Evolutionary conservation across 2,888 invertebrate genomes (phyloP).

Genomic region (Odontocolon sp.): DNA sequence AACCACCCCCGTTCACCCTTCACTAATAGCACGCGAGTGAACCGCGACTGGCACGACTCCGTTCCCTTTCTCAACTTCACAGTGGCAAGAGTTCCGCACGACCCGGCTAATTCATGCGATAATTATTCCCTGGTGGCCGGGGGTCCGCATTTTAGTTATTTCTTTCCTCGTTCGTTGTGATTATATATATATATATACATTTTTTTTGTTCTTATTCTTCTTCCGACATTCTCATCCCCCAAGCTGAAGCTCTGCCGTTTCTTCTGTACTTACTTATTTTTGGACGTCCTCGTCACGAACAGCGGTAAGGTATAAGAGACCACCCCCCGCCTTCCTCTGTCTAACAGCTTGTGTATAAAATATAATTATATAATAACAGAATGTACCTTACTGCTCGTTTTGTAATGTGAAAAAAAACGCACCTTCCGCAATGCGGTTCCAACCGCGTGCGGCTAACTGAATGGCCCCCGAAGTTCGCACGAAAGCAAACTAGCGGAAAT

Average conservation of each 20-base stretch:
- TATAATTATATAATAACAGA: conserved; percentile 51
- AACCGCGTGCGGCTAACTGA: conserved; percentile 60
- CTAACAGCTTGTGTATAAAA: conserved; percentile 42
- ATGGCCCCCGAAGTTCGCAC: conserved; percentile 21
- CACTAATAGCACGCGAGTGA: conserved; percentile 58
- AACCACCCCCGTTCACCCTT: conserved; percentile 28
- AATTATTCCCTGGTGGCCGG: conserved; percentile 46
- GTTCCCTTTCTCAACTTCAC: conserved; percentile 43
- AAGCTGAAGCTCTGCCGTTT: conserved; percentile 11
- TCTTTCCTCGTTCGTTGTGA: conserved; percentile 36
- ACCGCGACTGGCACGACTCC: conserved; percentile 60
- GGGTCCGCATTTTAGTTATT: conserved; percentile 54
- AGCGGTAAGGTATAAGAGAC: neutral
- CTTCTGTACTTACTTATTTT: conserved; percentile 45
- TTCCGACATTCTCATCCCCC: conserved; percentile 27
- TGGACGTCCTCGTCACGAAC: conserved; percentile 53
- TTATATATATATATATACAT: conserved; percentile 31
- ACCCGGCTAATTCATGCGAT: conserved; percentile 58
- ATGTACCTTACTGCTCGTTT: conserved; percentile 28
- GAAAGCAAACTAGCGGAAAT: conserved; percentile 36
- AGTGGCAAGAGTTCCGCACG: conserved; percentile 55
- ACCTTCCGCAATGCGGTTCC: conserved; percentile 74
- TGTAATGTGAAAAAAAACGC: conserved; percentile 44
- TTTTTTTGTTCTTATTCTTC: conserved; percentile 28
- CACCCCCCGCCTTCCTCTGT: conserved; percentile 1